Base-by-base conservation (phyloP, 2,888 invertebrate species). In the Napeogenes inachia region DNA sequence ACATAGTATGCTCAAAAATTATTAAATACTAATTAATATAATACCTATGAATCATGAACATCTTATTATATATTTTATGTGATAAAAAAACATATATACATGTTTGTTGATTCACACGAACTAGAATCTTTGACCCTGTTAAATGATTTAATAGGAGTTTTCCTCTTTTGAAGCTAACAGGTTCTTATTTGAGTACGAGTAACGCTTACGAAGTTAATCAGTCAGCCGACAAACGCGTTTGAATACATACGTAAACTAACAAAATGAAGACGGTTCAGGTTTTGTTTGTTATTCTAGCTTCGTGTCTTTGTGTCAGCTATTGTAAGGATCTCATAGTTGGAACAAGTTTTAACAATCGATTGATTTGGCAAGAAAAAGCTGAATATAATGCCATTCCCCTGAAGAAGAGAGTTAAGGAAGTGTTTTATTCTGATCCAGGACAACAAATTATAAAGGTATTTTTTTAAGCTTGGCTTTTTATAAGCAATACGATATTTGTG, bases 391-490 rank as follows among this genome's bases (percentile, higher is more conserved):
- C 87, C 4, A 85, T 89, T 64, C 90, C 88, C 3, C 73, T 89
- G 4, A 89, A 89, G 73, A 90, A 90, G 69, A 79, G 89, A 68
- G 88, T 88, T 60, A 90, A 90, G 70, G 89, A 90, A 72, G 83
- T 84, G 21, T 90, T 90, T 73, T 90, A 66, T 66, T 83, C 84
- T 2, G 89, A 90, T 67, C 83, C 89, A 2, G 87, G 85, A 54
- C 89, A 90, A 61, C 89, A 89, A 75, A 79, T 84, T 62, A 88
- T 90, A 60, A 90, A 88, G 89, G 89, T 89, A 78, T 70, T 57
- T 13, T 46, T 59, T 21, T 21, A 21, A 21, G 21, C 1, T 21
- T 21, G 21, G 21, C 21, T 21, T 21, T 21, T 21, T 21, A 21
- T 21, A 21, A 1, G 1, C 21, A 21, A 1, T 21, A 21, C 1